Percentiles rank a stretch among this genome's conserved stretches.
Evolutionary conservation across 2,797 vertebrate genomes (phyloP).

Genomic region (Leuciscus waleckii): DNA sequence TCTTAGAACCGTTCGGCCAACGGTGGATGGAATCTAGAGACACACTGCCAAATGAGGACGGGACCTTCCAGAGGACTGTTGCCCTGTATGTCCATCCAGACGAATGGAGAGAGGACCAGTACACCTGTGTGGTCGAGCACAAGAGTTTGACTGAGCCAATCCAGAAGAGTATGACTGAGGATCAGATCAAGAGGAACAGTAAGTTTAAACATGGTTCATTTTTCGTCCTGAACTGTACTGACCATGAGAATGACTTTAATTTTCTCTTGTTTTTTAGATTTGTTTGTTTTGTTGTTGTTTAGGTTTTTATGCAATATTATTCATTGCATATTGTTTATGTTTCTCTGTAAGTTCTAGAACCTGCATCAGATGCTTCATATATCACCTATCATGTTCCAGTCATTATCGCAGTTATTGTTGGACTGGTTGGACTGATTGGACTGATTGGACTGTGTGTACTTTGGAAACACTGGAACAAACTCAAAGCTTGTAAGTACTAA

Average conservation of each 20-base stretch:
- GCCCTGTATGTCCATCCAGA: accelerated
- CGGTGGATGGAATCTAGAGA: not conserved
- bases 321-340: not conserved
- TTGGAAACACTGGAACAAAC: too few relatives aligned
- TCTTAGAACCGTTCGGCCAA: too few relatives aligned
- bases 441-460: too few relatives aligned
- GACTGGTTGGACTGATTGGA: too few relatives aligned
- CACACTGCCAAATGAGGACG: not conserved
- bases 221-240: too few relatives aligned
- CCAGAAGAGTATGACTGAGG: not conserved
- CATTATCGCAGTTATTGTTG: accelerated
- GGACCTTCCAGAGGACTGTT: not conserved
- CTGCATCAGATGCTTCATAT: not conserved
- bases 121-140: not conserved
- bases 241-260: too few relatives aligned
- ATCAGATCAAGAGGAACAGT: too few relatives aligned
- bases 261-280: not conserved
- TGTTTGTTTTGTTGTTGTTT: not conserved
- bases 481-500: too few relatives aligned
- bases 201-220: not conserved
- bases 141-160: not conserved
- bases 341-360: not conserved
- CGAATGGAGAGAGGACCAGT: accelerated
- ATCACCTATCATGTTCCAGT: accelerated
- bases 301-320: not conserved